Evolutionary conservation across 2,797 vertebrate species (phyloP).

Genomic region (Pogonophryne albipinna): DNA sequence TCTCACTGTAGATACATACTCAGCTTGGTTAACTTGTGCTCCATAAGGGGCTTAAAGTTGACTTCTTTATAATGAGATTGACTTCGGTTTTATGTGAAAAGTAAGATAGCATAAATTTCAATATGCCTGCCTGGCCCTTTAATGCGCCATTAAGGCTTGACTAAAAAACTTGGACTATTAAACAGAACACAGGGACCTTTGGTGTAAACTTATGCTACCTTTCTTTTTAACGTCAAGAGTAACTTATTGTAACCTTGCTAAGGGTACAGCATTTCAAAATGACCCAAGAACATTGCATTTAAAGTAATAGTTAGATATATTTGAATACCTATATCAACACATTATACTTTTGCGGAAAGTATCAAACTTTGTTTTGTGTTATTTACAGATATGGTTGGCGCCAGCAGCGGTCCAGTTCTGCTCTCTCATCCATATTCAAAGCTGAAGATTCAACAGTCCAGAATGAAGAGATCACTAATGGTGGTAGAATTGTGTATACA

Average conservation of each 20-base stretch:
- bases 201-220: slow-evolving; percentile 29
- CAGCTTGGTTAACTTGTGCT: slow-evolving; percentile 67
- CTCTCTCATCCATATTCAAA: slow-evolving; percentile 52
- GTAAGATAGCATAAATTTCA: slow-evolving; percentile 81
- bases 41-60: slow-evolving; percentile 72
- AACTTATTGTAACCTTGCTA: neutral
- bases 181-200: slow-evolving; percentile 41
- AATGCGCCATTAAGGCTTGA: slow-evolving; percentile 60
- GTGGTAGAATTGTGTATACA: neutral
- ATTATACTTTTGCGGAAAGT: neutral
- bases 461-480: neutral
- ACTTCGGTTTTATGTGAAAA: slow-evolving; percentile 86
- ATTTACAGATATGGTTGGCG: slow-evolving; percentile 80
- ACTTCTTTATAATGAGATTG: slow-evolving; percentile 84
- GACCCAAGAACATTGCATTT: neutral
- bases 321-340: neutral
- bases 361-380: slow-evolving; percentile 38
- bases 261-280: slow-evolving; percentile 2
- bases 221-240: slow-evolving; percentile 34
- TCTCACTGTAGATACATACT: slow-evolving; percentile 75
- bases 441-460: slow-evolving; percentile 10
- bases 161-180: slow-evolving; percentile 46
- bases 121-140: slow-evolving; percentile 56
- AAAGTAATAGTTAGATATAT: neutral
- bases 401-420: slow-evolving; percentile 79